Conservation (phyloP, 2,797 vertebrate genomes). For the Chiloscyllium punctatum region DNA sequence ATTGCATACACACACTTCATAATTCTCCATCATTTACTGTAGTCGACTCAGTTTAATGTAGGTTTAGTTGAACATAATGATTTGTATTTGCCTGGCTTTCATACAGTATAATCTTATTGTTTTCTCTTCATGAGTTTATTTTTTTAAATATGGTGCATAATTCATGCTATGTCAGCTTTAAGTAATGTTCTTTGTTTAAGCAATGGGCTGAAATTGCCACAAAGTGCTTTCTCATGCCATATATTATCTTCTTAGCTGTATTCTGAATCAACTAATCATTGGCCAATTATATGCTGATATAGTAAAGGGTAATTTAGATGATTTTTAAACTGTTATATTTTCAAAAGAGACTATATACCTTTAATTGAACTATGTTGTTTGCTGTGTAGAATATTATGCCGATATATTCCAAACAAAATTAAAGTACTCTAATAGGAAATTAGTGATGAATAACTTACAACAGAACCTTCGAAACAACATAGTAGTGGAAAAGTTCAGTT, state of each 20-base stretch:
- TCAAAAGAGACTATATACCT: neutral
- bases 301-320: neutral
- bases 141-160: neutral
- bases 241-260: neutral
- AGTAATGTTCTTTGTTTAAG: neutral
- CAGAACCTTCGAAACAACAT: neutral
- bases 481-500: neutral
- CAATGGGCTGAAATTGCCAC: neutral
- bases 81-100: neutral
- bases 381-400: neutral
- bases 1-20: neutral
- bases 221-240: neutral
- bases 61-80: neutral
- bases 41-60: neutral
- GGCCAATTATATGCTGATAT: neutral
- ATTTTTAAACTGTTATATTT: neutral
- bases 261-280: neutral
- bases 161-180: neutral
- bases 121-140: neutral
- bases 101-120: neutral
- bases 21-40: neutral
- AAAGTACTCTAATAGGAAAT: neutral
- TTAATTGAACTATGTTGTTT: neutral
- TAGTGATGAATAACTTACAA: neutral
- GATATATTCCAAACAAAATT: neutral